Base-by-base conservation (phyloP, 2,888 invertebrate species). In the Protodeltote pygarga region DNA sequence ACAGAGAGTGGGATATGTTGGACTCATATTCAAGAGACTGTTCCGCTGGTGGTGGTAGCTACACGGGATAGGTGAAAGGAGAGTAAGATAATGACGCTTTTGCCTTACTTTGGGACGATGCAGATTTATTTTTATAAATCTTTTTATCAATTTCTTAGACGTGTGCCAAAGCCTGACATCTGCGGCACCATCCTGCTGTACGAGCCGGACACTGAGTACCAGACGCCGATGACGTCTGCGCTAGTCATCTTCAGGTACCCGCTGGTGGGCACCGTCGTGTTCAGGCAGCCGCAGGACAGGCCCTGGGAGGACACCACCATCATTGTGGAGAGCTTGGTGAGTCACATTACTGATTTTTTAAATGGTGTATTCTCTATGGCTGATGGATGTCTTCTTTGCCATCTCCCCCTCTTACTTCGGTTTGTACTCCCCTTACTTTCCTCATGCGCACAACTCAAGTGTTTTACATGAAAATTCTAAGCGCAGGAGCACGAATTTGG, bases 241-340 rank as follows among this genome's bases (percentile, higher is more conserved):
- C 94, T 96, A 82, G 97, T 96, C 0, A 92, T 95, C 20, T 96
- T 96, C 80, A 94, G 96, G 3, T 98, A 98, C 88, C 98, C 98
- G 0, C 91, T 98, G 11, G 97, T 98, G 1, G 98, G 98, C 0
- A 91, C 95, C 42, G 94, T 98, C 25, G 83, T 97, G 25, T 95
- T 98, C 70, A 93, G 97, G 1, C 98, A 98, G 83, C 95, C 96
- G 0, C 93, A 76, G 27, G 95, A 96, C 50, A 94, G 95, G 71
- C 96, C 97, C 0, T 95, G 95, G 93, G 94, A 95, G 45, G 98
- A 98, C 67, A 98, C 98, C 1, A 95, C 95, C 0, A 92, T 98
- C 15, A 94, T 97, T 48, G 93, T 97, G 19, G 97, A 97, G 80
- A 95, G 95, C 75, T 73, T 91, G 87, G 91, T 90, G 21, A 67